Evolutionary conservation across 2,113 vertebrate species (phyloP), one percentile per base, ranked within the genome.

Genomic region (Sebastes fasciatus): DNA sequence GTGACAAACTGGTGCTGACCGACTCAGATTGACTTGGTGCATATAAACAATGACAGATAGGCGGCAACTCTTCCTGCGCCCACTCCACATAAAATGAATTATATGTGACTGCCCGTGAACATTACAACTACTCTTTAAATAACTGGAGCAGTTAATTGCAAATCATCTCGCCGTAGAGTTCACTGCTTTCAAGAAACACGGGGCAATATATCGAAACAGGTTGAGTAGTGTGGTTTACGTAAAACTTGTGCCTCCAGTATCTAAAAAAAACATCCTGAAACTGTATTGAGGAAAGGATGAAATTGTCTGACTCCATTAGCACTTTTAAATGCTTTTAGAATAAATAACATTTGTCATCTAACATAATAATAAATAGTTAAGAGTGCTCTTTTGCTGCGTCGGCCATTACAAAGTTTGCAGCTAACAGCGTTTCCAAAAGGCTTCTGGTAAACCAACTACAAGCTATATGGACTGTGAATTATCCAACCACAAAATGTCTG

Each of bases 401-500:
- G 57, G 21, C 74, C 55, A 49, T 79, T 77, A 83, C 72, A 76
- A 78, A 68, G 46, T 43, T 54, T 55, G 17, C 54, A 73, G 71
- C 67, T 88, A 26, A 63, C 58, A 26, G 72, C 42, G 80, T 89
- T 85, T 80, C 69, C 58, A 70, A 67, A 80, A 45, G 9, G 71
- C 79, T 89, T 87, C 88, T 85, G 58, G 86, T 88, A 92, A 92
- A 86, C 65, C 84, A 88, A 78, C 83, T 68, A 71, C 77, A 60
- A 86, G 58, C 78, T 58, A 62, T 73, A 68, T 71, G 67, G 86
- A 81, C 83, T 54, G 82, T 72, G 61, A 86, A 74, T 84, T 70
- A 82, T 81, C 75, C 77, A 75, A 89, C 92, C 90, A 79, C 89
- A 90, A 71, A 90, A 89, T 71, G 74, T 79, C 80, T 86, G 79